A percentile compares a stretch with the other conserved stretches of the same genome.
Evolutionary conservation across 2,888 invertebrate genomes (phyloP).

Genomic region (Polymixis flavicincta): DNA sequence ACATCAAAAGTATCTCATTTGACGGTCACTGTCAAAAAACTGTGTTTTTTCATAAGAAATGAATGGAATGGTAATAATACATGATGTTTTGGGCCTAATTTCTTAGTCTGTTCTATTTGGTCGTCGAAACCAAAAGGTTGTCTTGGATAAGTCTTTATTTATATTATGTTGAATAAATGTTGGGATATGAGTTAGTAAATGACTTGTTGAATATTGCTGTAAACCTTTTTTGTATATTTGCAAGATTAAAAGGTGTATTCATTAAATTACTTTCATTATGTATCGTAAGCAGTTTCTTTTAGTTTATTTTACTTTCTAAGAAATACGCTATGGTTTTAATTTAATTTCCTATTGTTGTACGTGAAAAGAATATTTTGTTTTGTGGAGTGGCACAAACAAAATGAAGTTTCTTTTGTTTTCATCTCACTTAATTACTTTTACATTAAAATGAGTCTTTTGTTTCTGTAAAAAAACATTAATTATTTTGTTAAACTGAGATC

Average conservation of each 20-base stretch:
- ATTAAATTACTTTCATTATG: background rate
- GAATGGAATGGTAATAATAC: too few relatives aligned
- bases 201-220: too few relatives aligned
- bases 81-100: too few relatives aligned
- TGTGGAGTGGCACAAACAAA: background rate
- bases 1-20: too few relatives aligned
- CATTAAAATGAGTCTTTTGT: constrained; percentile 10
- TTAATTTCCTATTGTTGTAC: constrained; percentile 1
- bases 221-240: too few relatives aligned
- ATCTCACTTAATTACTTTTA: background rate
- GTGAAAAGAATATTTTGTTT: background rate
- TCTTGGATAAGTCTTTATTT: too few relatives aligned
- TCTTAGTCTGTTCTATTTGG: too few relatives aligned
- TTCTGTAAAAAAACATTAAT: background rate
- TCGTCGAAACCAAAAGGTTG: too few relatives aligned
- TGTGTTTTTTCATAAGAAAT: too few relatives aligned
- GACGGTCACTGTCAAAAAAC: too few relatives aligned
- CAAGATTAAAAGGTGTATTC: background rate
- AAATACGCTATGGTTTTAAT: background rate
- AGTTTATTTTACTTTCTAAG: background rate
- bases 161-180: too few relatives aligned
- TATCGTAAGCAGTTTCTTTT: background rate
- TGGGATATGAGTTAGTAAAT: too few relatives aligned
- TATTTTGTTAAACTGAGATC: background rate
- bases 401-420: constrained; percentile 10